These are phyloP conservation scores for Sus scrofa DNA, from an alignment of 2,113 vertebrate genomes.

Conservation along the genomic window DNA sequence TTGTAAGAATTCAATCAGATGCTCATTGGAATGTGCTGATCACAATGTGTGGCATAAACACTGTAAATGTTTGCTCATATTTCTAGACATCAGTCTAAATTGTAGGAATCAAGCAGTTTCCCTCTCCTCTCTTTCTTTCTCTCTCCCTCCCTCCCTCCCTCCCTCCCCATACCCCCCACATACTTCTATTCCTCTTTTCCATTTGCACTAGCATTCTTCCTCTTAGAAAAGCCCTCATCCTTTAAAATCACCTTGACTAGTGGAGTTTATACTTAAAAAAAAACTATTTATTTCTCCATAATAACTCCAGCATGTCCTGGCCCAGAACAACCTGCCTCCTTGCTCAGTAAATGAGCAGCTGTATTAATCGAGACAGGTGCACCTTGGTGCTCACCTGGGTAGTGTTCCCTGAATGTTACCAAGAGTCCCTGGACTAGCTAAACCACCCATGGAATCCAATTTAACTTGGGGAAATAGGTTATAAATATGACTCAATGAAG, in stretches of 20 bases:
- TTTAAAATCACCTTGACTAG: slow-evolving; percentile 4
- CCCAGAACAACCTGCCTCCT: background rate
- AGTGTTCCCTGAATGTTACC: slow-evolving; percentile 38
- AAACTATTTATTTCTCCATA: slow-evolving; percentile 40
- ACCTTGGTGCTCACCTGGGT: background rate
- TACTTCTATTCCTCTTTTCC: background rate
- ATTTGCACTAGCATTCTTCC: background rate
- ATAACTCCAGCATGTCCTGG: background rate
- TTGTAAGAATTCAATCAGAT: background rate
- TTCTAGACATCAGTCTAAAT: slow-evolving; percentile 41
- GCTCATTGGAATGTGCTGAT: background rate
- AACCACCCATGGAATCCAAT: slow-evolving; percentile 63
- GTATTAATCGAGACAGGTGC: slow-evolving; percentile 23
- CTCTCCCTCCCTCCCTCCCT: background rate
- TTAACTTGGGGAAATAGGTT: slow-evolving; percentile 55
- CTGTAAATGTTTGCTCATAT: slow-evolving; percentile 13
- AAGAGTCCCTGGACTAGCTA: slow-evolving; percentile 53
- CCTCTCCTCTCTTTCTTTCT: background rate
- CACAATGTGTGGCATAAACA: background rate
- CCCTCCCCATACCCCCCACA: background rate
- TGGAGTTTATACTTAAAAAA: slow-evolving; percentile 28
- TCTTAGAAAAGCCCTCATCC: background rate
- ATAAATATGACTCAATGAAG: slow-evolving; percentile 55
- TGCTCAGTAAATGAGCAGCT: slow-evolving; percentile 48
- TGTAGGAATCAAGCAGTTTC: background rate